phyloP scores from a whole-genome alignment of 2,888 invertebrate genomes.

The Allolobophora icterica region DNA sequence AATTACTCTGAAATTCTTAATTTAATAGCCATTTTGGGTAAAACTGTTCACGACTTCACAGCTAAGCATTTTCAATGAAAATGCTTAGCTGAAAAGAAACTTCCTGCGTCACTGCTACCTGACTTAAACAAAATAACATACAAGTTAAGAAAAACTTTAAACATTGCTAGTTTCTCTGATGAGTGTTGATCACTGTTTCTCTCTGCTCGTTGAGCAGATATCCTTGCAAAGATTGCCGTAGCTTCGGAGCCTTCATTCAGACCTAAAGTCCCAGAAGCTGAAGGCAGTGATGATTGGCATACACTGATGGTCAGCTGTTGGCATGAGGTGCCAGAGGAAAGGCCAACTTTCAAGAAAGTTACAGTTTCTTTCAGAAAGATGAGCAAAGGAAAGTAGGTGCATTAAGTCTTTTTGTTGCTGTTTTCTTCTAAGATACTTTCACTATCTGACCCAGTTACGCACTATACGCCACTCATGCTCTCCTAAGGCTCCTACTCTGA shows the following conservation, averaged over 20 bases:
- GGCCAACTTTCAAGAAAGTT: conserved; percentile 1
- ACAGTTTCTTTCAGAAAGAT: background rate
- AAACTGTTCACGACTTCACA: no score
- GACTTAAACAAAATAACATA: no score
- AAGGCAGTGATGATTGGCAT: background rate
- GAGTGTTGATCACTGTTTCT: background rate
- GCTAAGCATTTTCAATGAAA: no score
- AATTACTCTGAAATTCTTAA: no score
- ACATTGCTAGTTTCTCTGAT: background rate
- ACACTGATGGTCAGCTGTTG: conserved; percentile 6
- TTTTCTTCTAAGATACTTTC: no score
- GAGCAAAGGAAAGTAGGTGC: conserved; percentile 14
- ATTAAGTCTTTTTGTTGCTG: background rate
- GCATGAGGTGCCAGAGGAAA: background rate
- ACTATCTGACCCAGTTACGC: no score
- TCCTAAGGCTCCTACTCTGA: no score
- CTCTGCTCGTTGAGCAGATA: background rate
- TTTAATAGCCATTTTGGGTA: no score
- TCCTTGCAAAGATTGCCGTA: conserved; percentile 1
- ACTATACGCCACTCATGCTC: no score
- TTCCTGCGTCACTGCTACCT: no score
- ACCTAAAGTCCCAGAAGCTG: background rate
- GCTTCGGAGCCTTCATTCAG: background rate
- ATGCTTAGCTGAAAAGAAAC: no score
- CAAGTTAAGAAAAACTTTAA: no score